These are phyloP conservation scores for Dasypogon diadema DNA, from an alignment of 2,888 invertebrate species.

Conservation along the genomic window DNA sequence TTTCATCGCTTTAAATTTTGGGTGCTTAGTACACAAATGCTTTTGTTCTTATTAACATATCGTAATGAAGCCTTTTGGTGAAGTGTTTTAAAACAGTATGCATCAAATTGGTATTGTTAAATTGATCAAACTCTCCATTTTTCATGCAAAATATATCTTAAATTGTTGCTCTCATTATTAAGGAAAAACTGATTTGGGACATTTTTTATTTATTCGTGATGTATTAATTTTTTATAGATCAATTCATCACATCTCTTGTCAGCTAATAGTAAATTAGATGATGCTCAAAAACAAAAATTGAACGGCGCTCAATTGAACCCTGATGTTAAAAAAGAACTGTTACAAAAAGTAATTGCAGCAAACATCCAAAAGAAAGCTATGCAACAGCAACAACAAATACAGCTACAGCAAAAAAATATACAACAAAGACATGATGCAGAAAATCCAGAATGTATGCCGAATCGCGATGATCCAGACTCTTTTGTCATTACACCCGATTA, in stretches of 20 bases:
- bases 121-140: constrained; percentile 27
- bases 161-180: constrained; percentile 24
- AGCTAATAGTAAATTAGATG: constrained; percentile 34
- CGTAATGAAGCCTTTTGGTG: not conserved
- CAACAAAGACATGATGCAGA: constrained; percentile 33
- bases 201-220: constrained; percentile 11
- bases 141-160: not conserved
- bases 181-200: not conserved
- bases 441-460: constrained; percentile 53
- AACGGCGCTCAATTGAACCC: constrained; percentile 57
- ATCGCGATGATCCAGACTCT: constrained; percentile 64
- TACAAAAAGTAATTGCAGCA: constrained; percentile 61
- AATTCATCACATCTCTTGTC: constrained; percentile 48
- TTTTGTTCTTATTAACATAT: not conserved
- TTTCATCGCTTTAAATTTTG: not conserved
- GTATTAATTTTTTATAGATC: constrained; percentile 49
- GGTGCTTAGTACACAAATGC: not conserved
- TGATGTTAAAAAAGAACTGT: constrained; percentile 60
- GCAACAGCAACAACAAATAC: constrained; percentile 68
- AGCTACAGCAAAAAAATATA: constrained; percentile 38
- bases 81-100: not conserved
- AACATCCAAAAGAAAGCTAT: constrained; percentile 65
- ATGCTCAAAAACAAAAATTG: constrained; percentile 54
- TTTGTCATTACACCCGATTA: constrained; percentile 93
- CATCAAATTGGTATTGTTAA: too few species aligned